phyloP scores from a whole-genome alignment of 2,797 vertebrate species.

The Parambassis ranga region DNA sequence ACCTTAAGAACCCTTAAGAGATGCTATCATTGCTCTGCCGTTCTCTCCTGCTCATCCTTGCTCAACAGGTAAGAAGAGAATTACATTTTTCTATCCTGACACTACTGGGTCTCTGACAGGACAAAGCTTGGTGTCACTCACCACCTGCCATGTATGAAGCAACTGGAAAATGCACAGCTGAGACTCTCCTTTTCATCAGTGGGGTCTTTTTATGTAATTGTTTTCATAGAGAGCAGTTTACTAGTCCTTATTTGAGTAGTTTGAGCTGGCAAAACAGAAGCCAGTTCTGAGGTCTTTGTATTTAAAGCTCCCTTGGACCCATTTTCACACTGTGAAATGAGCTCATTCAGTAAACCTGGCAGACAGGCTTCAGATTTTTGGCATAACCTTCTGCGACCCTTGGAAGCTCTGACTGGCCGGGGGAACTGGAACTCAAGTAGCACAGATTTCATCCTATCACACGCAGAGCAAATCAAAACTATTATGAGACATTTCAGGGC shows the following conservation, averaged over 20 bases:
- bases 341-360: conserved; percentile 73
- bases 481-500: background rate
- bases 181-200: background rate
- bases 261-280: conserved; percentile 1
- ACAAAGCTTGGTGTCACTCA: background rate
- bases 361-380: conserved; percentile 78
- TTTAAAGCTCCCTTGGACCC: conserved; percentile 10
- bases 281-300: conserved; percentile 8
- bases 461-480: background rate
- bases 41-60: conserved; percentile 81
- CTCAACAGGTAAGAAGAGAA: conserved; percentile 84
- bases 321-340: conserved; percentile 63
- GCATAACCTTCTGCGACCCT: conserved; percentile 64
- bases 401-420: conserved; percentile 8
- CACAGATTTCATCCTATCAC: conserved; percentile 2
- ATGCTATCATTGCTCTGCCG: conserved; percentile 83
- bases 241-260: background rate
- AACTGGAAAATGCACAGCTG: background rate
- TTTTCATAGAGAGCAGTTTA: background rate
- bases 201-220: background rate
- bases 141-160: background rate
- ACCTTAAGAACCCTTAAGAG: conserved; percentile 67
- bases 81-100: background rate
- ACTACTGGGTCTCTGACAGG: background rate
- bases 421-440: conserved; percentile 5